Evolutionary conservation across 2,888 invertebrate genomes (phyloP), one percentile per base, ranked within the genome.

Genomic region (Tribolium freemani): DNA sequence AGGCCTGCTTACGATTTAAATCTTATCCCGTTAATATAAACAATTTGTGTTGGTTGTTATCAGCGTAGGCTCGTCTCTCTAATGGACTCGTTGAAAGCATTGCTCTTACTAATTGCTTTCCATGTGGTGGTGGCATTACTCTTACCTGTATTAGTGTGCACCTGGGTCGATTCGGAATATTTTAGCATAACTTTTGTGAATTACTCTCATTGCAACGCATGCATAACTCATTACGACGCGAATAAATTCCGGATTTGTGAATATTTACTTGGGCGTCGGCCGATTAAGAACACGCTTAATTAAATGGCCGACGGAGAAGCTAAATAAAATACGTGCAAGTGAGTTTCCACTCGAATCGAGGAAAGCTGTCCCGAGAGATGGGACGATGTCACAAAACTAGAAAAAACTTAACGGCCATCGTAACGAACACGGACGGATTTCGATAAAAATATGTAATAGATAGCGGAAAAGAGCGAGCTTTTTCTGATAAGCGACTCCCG

Each of bases 281-380:
- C 51, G 63, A 46, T 73, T 73, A 69, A 69, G 69, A 72, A 69
- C 69, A 60, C 63, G 69, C 66, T 73, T 73, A 73, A 73, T 73
- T 73, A 73, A 73, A 69, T 66, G 73, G 50, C 54, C 73, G 66
- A 57, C 30, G n/a, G 69, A 46, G 48, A 72, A 2, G 64, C 71
- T 72, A 72, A 72, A 72, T 69, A 72, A 72, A 72, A 69, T 73
- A 69, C 69, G 73, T 69, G 73, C 64, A 46, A 61, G 30, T 71
- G 38, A 69, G 45, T 69, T 60, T 66, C 56, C 56, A 48, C 20
- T 56, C 63, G 30, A 63, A 71, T 58, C 58, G 51, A 1, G 63
- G 16, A 31, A 50, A 63, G 21, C 63, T 31, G 56, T 69, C 54
- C 54, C 69, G 26, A 45, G 48, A 58, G 63, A 51, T 50, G 30